Base-by-base conservation (phyloP, 2,797 vertebrate genomes). In the Loris lydekkerianus region DNA sequence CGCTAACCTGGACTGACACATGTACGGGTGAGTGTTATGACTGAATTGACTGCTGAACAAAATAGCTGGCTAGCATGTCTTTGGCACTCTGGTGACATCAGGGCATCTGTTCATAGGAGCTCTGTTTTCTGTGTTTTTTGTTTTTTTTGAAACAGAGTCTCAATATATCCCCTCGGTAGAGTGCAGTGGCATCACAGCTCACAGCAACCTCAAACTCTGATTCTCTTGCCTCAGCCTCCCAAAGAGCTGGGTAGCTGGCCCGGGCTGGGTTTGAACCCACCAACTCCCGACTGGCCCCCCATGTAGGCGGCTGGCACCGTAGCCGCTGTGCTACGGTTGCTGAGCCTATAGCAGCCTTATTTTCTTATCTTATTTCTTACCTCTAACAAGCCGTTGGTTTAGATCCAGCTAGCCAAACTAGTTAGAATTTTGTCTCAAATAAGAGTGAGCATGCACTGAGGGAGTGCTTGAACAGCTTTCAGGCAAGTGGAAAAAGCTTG, bases 341-440 rank as follows among this genome's bases (percentile, higher is more conserved):
- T 4, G 14, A 53, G 49, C 49, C 49, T 53, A 53, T 15, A 65
- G 37, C 23, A 72, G 9, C 21, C 56, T 4, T 34, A 5, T 10
- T 49, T 13, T 9, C 40, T 61, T 69, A 37, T n/a, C 49, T 88
- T 37, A 67, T 91, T 63, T 92, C 15, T 75, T 78, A n/a, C 29
- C 9, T 85, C 15, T 61, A 53, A 56, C 37, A n/a, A 43, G 29
- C 40, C 6, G 0, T 37, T 40, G 34, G n/a, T 37, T 92, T 63
- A 88, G 77, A 92, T 86, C n/a, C 69, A 95, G 61, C 49, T 69
- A 65, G 85, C 13, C 27, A 81, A 58, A 73, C 46, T 63, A 31
- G 31, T 60, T 83, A 84, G 86, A 86, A 61, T 27, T 49, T 13
- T 40, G 75, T 67, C 49, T 75, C 8, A 7, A 86, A 17, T 43